Conservation (phyloP, 1,140 invertebrate species). For the Tetramorium simillimum region DNA sequence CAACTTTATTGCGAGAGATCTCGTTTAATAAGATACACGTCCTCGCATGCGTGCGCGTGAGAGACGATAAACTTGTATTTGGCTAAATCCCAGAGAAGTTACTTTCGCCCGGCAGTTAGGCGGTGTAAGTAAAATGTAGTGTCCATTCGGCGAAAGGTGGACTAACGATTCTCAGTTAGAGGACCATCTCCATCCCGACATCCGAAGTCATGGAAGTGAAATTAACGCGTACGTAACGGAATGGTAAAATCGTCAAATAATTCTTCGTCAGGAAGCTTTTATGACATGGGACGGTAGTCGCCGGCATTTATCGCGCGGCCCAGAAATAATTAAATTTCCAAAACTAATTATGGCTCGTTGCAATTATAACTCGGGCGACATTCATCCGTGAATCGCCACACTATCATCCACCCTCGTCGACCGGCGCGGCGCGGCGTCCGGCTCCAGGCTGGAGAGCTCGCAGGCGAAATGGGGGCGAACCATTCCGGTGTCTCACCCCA, state of each 20-base stretch:
- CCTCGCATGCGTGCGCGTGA: neutral
- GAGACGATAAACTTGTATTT: slow-evolving; percentile 27
- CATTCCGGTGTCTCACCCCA: slow-evolving; percentile 26
- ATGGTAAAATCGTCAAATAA: slow-evolving; percentile 65
- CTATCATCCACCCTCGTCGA: slow-evolving; percentile 45
- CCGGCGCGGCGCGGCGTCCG: too few relatives aligned
- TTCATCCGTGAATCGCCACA: slow-evolving; percentile 68
- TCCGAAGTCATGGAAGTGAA: slow-evolving; percentile 43
- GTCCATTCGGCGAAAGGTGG: neutral
- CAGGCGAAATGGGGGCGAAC: slow-evolving; percentile 10
- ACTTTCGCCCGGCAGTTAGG: neutral
- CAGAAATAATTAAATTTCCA: slow-evolving; percentile 81
- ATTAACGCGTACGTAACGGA: slow-evolving; percentile 62
- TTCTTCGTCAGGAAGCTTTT: slow-evolving; percentile 60
- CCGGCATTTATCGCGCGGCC: slow-evolving; percentile 70
- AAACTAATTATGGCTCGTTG: slow-evolving; percentile 79
- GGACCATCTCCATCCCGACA: neutral
- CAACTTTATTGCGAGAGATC: neutral
- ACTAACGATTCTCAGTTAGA: slow-evolving; percentile 5
- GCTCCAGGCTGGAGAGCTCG: neutral
- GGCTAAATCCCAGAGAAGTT: slow-evolving; percentile 16
- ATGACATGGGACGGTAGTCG: neutral
- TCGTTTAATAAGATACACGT: neutral
- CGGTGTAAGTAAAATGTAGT: slow-evolving; percentile 7
- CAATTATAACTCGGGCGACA: slow-evolving; percentile 77